These are phyloP conservation scores for Zaprionus camerounensis DNA, from an alignment of 1,140 invertebrate species.

Conservation along the genomic window DNA sequence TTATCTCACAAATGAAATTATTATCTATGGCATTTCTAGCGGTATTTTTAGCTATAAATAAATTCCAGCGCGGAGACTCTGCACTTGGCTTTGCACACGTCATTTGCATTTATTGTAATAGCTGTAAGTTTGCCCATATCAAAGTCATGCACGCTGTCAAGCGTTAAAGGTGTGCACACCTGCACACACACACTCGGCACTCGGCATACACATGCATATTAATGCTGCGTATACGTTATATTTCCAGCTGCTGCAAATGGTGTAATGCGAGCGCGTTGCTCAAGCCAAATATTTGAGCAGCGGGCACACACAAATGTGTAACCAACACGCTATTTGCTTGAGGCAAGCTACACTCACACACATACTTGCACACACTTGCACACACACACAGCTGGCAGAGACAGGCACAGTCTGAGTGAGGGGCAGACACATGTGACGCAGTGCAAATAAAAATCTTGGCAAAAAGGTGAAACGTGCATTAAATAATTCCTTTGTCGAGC, in stretches of 20 bases:
- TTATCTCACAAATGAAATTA: constrained; percentile 75
- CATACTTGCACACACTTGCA: constrained; percentile 11
- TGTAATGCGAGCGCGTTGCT: constrained; percentile 68
- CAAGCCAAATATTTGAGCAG: constrained; percentile 75
- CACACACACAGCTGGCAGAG: constrained; percentile 4
- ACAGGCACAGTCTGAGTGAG: background rate
- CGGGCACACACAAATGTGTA: constrained; percentile 77
- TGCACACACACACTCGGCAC: constrained; percentile 23
- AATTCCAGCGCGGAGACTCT: constrained; percentile 31
- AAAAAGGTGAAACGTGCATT: constrained; percentile 82
- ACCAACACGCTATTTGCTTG: constrained; percentile 81
- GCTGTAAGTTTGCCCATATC: constrained; percentile 70
- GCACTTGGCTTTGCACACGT: constrained; percentile 33
- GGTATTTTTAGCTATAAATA: constrained; percentile 57
- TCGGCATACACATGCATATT: constrained; percentile 70
- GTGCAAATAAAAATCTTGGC: constrained; percentile 80
- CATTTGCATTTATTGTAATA: constrained; percentile 80
- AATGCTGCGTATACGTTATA: constrained; percentile 78
- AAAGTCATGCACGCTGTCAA: constrained; percentile 71
- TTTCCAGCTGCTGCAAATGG: constrained; percentile 72
- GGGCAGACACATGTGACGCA: constrained; percentile 58
- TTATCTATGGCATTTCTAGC: constrained; percentile 67
- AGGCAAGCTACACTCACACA: constrained; percentile 57
- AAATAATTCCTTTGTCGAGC: constrained; percentile 83
- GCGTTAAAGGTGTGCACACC: constrained; percentile 64